Evolutionary conservation across 2,113 vertebrate species (phyloP).

Genomic region (Myotis davidii): DNA sequence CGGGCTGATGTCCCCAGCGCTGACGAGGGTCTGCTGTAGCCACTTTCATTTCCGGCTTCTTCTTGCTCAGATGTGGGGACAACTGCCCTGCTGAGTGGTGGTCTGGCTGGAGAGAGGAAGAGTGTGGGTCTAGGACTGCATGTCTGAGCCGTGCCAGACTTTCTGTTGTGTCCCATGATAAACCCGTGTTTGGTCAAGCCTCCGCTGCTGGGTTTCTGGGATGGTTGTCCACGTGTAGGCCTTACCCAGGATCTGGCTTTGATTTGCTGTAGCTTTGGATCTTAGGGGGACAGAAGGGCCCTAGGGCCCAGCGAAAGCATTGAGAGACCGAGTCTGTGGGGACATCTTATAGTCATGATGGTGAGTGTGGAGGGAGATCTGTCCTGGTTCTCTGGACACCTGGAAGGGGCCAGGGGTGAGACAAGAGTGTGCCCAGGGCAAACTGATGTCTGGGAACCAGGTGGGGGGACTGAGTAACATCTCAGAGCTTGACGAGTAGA

Average conservation of each 20-base stretch:
- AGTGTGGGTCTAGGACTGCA: neutral
- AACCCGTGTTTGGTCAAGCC: neutral
- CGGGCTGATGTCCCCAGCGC: neutral
- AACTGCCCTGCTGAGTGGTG: neutral
- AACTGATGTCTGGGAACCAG: neutral
- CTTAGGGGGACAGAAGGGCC: neutral
- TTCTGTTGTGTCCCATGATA: neutral
- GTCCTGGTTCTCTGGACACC: neutral
- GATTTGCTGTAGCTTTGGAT: neutral
- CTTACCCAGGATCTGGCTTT: neutral
- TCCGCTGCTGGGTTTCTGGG: neutral
- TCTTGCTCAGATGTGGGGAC: no score
- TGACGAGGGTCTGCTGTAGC: neutral
- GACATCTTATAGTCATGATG: neutral
- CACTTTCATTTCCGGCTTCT: neutral
- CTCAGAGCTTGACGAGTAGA: neutral
- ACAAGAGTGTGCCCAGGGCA: rapidly evolving
- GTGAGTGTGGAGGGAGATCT: neutral
- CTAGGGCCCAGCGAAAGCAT: neutral
- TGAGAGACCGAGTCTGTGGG: neutral
- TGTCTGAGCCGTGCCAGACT: neutral
- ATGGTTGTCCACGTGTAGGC: neutral
- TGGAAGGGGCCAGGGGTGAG: rapidly evolving
- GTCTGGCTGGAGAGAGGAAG: neutral
- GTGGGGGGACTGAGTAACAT: neutral